These are phyloP conservation scores for Myotis findleyi DNA, from an alignment of 2,797 vertebrate genomes.

Conservation along the genomic window DNA sequence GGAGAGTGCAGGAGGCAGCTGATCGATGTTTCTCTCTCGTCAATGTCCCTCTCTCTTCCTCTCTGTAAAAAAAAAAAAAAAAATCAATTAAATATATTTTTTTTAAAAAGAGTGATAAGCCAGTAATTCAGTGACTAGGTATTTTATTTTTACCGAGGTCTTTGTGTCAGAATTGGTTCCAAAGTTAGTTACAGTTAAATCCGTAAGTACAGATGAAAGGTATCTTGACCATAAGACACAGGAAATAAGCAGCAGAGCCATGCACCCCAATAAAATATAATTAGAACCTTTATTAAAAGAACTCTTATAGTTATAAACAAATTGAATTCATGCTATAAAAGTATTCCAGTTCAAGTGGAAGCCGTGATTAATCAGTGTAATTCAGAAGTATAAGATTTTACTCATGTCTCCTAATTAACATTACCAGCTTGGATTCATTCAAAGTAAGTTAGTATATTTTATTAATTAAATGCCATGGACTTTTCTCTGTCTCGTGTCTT, in stretches of 20 bases:
- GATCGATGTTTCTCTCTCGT: too few species aligned
- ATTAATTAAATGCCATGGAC: constrained; percentile 61
- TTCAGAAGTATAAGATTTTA: constrained; percentile 49
- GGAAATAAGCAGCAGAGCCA: background rate
- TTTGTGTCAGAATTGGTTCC: background rate
- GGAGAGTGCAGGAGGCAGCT: too few species aligned
- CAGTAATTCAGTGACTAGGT: background rate
- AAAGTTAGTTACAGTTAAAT: background rate
- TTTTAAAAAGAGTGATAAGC: background rate
- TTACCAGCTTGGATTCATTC: constrained; percentile 53
- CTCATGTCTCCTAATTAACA: constrained; percentile 56
- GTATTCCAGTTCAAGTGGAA: constrained; percentile 8
- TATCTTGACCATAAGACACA: background rate
- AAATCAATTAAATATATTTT: too few species aligned
- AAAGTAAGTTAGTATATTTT: constrained; percentile 59
- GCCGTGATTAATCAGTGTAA: background rate
- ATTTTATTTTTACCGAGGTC: background rate
- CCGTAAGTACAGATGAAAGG: background rate
- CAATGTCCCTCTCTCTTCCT: too few species aligned
- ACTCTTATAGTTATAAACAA: background rate
- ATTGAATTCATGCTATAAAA: background rate
- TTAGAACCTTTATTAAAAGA: background rate
- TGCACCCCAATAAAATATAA: background rate
- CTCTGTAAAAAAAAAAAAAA: too few species aligned
- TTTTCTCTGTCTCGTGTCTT: constrained; percentile 58